phyloP scores from a whole-genome alignment of 2,797 vertebrate genomes.

The Hemitrygon akajei region DNA sequence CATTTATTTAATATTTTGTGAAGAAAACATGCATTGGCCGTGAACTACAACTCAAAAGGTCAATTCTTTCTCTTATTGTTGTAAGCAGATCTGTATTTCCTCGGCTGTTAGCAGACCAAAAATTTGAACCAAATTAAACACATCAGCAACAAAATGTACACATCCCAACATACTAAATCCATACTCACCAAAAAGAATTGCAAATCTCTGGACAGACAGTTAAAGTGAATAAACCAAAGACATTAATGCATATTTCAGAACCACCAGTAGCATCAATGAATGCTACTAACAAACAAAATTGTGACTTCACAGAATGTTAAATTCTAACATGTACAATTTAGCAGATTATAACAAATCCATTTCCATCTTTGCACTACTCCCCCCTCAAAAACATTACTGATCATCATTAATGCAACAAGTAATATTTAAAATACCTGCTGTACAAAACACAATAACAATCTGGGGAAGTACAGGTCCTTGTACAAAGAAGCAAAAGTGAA shows the following conservation, averaged over 20 bases:
- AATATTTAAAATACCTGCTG: not conserved
- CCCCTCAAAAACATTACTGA: not conserved
- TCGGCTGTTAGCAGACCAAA: not conserved
- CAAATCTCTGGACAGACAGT: not conserved
- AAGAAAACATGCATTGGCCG: not conserved
- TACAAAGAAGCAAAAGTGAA: not conserved
- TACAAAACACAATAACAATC: not conserved
- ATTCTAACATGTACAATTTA: not conserved
- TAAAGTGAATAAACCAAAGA: not conserved
- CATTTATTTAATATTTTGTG: not conserved
- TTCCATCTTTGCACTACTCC: not conserved
- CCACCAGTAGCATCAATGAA: not conserved
- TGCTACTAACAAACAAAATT: not conserved
- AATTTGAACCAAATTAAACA: not conserved
- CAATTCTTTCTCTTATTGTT: not conserved
- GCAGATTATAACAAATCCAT: not conserved
- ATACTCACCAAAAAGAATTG: not conserved
- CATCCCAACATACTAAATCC: not conserved
- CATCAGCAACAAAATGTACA: not conserved
- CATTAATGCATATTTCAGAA: not conserved
- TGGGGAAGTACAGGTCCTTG: not conserved
- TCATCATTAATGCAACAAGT: not conserved
- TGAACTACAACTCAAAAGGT: not conserved
- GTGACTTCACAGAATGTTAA: not conserved
- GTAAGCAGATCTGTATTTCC: not conserved